Evolutionary conservation across 1,140 invertebrate genomes (phyloP), one percentile per base, ranked within the genome.

Genomic region (Octopus bimaculoides): DNA sequence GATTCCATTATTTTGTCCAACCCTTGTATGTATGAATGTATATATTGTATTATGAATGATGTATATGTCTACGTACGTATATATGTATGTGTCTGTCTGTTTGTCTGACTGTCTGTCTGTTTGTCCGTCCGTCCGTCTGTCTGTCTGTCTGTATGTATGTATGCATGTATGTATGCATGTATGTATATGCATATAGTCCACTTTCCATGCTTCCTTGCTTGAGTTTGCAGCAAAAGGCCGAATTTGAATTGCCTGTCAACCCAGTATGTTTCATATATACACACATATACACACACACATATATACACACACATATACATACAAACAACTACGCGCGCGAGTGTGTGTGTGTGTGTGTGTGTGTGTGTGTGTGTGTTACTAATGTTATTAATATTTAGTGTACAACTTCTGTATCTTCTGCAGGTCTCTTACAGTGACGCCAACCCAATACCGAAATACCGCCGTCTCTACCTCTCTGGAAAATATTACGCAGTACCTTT

Each of bases 401-500:
- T 77, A 12, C 5, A n/a, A 10, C 52, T 5, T 71, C 4, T 66
- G 66, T 52, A 41, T 79, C 90, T 91, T 82, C 87, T 90, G 54
- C 88, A 86, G 80, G 83, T 85, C 55, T 78, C 78, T 5, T 86
- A 85, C 77, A 78, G 82, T 5, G 82, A 80, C n/a, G 78, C 81
- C 12, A 79, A 79, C 26, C 69, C 76, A 54, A 76, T 90, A 56
- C 89, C 89, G 0, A 75, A 82, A 61, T 89, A 89, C 82, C 76
- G 88, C 69, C 83, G 82, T 1, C 81, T 84, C 75, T 81, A 80
- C 20, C 79, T 89, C 77, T 87, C 83, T 73, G 82, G 85, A 20
- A 82, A 86, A 7, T 84, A 86, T 14, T 84, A 81, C 53, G 83
- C 87, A 54, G 85, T 85, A n/a, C 90, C 91, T 7, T 86, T 90